phyloP scores from a whole-genome alignment of 23 tunicate species.

The Trididemnum miniatum region DNA sequence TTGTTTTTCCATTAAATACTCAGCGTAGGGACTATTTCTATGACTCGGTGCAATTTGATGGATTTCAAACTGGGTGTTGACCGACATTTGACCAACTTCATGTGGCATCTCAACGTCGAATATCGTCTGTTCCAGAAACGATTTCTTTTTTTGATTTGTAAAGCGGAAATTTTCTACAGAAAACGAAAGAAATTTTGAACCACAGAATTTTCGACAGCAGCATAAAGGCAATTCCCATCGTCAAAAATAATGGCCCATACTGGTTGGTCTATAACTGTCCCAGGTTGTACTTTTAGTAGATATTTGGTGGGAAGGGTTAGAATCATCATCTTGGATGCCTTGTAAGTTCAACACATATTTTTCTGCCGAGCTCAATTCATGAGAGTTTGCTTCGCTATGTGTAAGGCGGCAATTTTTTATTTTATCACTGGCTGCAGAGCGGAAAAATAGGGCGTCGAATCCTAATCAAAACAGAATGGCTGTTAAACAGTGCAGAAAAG shows the following conservation, averaged over 20 bases:
- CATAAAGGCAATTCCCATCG: too few species aligned
- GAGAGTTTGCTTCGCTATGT: too few species aligned
- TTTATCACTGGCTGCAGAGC: too few species aligned
- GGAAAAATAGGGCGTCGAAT: too few species aligned
- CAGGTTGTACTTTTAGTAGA: background rate
- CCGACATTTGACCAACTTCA: background rate
- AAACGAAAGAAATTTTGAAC: background rate
- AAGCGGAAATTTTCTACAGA: background rate
- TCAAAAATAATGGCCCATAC: background rate
- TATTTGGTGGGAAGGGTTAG: background rate
- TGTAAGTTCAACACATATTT: conserved; percentile 38
- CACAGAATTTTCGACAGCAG: too few species aligned
- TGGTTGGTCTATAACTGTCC: background rate
- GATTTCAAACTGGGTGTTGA: background rate
- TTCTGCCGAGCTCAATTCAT: too few species aligned
- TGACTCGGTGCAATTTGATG: conserved; percentile 8
- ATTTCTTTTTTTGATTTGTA: too few species aligned
- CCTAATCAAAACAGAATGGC: too few species aligned
- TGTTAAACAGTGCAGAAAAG: too few species aligned
- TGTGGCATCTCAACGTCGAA: background rate
- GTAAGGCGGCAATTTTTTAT: too few species aligned
- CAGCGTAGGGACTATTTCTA: conserved; percentile 29
- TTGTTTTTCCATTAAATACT: conserved; percentile 35
- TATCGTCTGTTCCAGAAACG: background rate
- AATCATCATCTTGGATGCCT: background rate